Evolutionary conservation across 2,888 invertebrate species (phyloP).

Genomic region (Nomada fucata): DNA sequence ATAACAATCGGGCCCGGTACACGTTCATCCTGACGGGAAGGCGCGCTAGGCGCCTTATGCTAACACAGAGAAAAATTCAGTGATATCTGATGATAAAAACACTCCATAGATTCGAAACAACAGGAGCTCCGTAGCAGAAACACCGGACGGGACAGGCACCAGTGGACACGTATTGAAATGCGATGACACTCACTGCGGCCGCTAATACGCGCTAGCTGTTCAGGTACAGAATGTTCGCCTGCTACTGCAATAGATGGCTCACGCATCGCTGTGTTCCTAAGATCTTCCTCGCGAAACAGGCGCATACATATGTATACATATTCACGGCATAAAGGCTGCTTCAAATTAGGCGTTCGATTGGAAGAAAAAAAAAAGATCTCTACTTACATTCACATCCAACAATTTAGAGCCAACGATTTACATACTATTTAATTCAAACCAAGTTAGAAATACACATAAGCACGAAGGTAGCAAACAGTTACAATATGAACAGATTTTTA

Average conservation of each 20-base stretch:
- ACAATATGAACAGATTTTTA: neutral
- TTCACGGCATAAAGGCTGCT: constrained; percentile 13
- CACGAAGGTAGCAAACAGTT: neutral
- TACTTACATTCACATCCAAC: too few relatives aligned
- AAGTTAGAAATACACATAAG: neutral
- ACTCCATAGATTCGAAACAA: constrained; percentile 72
- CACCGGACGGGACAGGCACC: constrained; percentile 64
- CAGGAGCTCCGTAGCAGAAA: constrained; percentile 60
- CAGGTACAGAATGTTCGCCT: constrained; percentile 50
- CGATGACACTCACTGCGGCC: constrained; percentile 57
- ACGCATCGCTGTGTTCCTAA: constrained; percentile 22
- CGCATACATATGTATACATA: neutral
- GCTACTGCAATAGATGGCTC: constrained; percentile 73
- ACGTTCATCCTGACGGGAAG: constrained; percentile 68
- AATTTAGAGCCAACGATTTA: too few relatives aligned
- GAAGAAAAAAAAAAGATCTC: neutral
- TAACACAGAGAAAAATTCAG: constrained; percentile 61
- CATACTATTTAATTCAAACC: too few relatives aligned
- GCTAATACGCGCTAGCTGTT: constrained; percentile 61
- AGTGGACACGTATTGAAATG: constrained; percentile 70
- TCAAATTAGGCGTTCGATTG: neutral
- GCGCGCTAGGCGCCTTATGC: constrained; percentile 74
- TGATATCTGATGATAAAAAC: constrained; percentile 64
- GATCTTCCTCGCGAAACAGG: neutral
- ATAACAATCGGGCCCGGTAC: constrained; percentile 68